Evolutionary conservation across 1,140 invertebrate species (phyloP).

Genomic region (Aphelinus atriplicis): DNA sequence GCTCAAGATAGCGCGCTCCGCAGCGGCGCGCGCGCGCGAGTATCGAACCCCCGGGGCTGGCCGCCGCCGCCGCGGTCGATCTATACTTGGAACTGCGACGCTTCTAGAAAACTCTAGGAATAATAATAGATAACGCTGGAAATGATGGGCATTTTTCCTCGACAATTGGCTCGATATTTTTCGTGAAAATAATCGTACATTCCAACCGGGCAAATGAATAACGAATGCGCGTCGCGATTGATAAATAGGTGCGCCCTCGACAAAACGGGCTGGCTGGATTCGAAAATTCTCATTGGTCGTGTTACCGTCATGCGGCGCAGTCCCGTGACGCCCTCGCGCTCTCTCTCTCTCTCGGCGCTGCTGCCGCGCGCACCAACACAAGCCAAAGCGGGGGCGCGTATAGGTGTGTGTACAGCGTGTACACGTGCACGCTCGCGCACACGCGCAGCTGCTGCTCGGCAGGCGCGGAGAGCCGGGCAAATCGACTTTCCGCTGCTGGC

Average conservation of each 20-base stretch:
- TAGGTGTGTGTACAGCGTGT: neutral
- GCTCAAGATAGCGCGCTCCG: too few species aligned
- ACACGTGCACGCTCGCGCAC: constrained; percentile 53
- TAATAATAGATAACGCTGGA: too few species aligned
- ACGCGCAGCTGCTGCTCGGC: constrained; percentile 50
- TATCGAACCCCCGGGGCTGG: too few species aligned
- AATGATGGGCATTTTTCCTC: too few species aligned
- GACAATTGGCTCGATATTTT: too few species aligned
- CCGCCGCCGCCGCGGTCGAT: too few species aligned
- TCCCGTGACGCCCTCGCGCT: constrained; percentile 26
- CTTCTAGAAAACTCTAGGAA: constrained; percentile 3
- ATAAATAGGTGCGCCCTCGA: too few species aligned
- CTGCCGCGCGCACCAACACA: constrained; percentile 41
- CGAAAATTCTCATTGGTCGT: constrained; percentile 12
- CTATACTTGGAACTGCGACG: neutral
- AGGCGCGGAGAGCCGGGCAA: constrained; percentile 48
- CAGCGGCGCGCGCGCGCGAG: too few species aligned
- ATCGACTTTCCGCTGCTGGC: constrained; percentile 41
- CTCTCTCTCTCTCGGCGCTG: constrained; percentile 15
- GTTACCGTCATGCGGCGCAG: constrained; percentile 23
- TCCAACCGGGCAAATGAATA: too few species aligned
- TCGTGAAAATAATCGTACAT: too few species aligned
- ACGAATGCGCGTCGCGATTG: too few species aligned
- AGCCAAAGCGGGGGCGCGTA: constrained; percentile 40
- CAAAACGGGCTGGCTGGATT: too few species aligned